Conservation (phyloP, 2,797 vertebrate species). For the Spinus olivaceus region DNA sequence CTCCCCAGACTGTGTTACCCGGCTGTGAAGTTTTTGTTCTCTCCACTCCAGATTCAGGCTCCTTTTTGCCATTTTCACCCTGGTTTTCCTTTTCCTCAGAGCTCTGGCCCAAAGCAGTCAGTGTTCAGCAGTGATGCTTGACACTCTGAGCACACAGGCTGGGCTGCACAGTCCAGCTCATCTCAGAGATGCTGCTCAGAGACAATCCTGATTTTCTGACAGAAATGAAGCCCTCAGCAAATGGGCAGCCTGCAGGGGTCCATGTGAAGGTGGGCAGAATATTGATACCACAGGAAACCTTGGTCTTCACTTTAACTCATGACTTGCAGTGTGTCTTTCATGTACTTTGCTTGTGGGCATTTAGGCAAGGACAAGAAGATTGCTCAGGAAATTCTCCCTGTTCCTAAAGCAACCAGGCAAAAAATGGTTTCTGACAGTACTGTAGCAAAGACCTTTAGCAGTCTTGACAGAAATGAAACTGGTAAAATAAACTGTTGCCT, state of each 20-base stretch:
- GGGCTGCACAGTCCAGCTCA: not conserved
- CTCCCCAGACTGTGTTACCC: not conserved
- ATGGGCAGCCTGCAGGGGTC: not conserved
- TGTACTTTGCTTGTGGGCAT: not conserved
- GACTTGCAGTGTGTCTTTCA: not conserved
- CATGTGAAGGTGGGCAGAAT: not conserved
- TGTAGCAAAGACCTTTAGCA: not conserved
- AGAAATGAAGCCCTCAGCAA: not conserved
- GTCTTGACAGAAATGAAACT: not conserved
- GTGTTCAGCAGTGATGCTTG: not conserved
- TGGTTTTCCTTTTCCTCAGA: not conserved
- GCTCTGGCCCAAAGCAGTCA: not conserved
- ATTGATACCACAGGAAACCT: not conserved
- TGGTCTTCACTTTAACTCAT: not conserved
- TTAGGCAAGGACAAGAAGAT: not conserved
- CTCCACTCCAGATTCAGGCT: not conserved
- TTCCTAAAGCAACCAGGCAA: conserved; percentile 6
- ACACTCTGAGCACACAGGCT: not conserved
- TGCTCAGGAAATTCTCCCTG: not conserved
- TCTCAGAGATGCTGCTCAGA: not conserved
- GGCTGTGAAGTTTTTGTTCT: not conserved
- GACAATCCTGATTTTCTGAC: not conserved
- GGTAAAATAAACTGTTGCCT: not conserved
- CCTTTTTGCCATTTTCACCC: not conserved
- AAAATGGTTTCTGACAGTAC: conserved; percentile 17